These are phyloP conservation scores for Naja naja DNA, from an alignment of 2,113 vertebrate species.

Conservation along the genomic window DNA sequence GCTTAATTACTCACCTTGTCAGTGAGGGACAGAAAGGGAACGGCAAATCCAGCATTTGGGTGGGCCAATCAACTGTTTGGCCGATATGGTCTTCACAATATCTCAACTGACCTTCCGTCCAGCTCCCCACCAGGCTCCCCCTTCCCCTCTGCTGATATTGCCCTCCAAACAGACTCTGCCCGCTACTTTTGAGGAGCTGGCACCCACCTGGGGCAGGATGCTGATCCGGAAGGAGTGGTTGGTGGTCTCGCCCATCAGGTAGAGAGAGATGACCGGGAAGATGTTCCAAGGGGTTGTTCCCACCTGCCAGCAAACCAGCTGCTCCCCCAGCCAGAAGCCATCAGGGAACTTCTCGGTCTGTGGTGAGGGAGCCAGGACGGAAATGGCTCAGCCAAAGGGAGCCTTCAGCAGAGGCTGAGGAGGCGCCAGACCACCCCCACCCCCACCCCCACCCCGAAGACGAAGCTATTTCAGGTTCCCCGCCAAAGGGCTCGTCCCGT, in stretches of 20 bases:
- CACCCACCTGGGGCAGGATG: conserved; percentile 91
- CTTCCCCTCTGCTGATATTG: not conserved
- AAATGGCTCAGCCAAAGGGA: not conserved
- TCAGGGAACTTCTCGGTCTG: conserved; percentile 96
- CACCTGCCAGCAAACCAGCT: conserved; percentile 96
- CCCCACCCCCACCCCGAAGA: no score
- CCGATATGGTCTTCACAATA: not conserved
- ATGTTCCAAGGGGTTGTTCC: conserved; percentile 98
- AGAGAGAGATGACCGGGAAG: conserved; percentile 94
- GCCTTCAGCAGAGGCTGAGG: not conserved
- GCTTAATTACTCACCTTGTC: not conserved
- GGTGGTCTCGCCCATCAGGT: conserved; percentile 93
- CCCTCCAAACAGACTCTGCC: not conserved
- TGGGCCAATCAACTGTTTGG: not conserved
- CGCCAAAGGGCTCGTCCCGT: no score
- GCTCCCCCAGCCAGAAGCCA: conserved; percentile 95
- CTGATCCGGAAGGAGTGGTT: conserved; percentile 98
- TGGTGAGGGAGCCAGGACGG: not conserved
- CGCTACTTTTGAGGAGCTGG: not conserved
- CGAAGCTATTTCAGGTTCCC: no score
- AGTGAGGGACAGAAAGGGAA: not conserved
- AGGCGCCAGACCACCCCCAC: not conserved
- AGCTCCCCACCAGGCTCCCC: not conserved
- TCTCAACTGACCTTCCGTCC: not conserved
- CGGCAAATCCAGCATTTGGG: not conserved